Percentiles rank a stretch among this genome's conserved stretches.
Evolutionary conservation across 64 coral and sea anemone genomes (phyloP).

Genomic region (Pocillopora damicornis): DNA sequence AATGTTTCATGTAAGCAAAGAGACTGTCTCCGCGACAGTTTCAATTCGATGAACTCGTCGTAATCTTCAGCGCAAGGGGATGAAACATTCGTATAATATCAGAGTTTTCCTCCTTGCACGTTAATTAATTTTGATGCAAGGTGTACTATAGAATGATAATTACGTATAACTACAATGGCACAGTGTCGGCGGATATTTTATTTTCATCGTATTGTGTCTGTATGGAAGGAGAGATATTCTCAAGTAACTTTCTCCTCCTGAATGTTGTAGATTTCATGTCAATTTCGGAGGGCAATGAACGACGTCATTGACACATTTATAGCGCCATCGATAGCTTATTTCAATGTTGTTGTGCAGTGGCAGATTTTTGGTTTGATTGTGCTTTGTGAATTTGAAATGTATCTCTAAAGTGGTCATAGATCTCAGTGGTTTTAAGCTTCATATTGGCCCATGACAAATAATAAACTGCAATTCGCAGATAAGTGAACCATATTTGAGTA

Average conservation of each 20-base stretch:
- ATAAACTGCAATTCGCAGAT: neutral
- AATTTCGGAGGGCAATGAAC: slow-evolving; percentile 21
- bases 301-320: neutral
- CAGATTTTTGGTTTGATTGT: neutral
- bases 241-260: neutral
- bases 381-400: neutral
- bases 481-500: slow-evolving; percentile 28
- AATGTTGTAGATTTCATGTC: slow-evolving; percentile 34
- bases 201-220: slow-evolving; percentile 42
- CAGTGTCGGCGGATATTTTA: slow-evolving; percentile 36
- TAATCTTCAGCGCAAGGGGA: neutral
- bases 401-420: neutral
- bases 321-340: neutral
- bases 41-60: slow-evolving; percentile 16
- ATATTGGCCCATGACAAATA: neutral
- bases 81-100: slow-evolving; percentile 30
- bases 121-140: slow-evolving; percentile 66
- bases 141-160: slow-evolving; percentile 67
- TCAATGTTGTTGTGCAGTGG: neutral
- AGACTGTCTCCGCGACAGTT: neutral
- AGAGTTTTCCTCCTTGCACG: slow-evolving; percentile 33
- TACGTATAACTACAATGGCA: slow-evolving; percentile 30
- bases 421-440: neutral
- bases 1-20: slow-evolving; percentile 32
- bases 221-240: neutral